phyloP scores from a whole-genome alignment of 1,140 invertebrate species.

The Procambarus clarkii region DNA sequence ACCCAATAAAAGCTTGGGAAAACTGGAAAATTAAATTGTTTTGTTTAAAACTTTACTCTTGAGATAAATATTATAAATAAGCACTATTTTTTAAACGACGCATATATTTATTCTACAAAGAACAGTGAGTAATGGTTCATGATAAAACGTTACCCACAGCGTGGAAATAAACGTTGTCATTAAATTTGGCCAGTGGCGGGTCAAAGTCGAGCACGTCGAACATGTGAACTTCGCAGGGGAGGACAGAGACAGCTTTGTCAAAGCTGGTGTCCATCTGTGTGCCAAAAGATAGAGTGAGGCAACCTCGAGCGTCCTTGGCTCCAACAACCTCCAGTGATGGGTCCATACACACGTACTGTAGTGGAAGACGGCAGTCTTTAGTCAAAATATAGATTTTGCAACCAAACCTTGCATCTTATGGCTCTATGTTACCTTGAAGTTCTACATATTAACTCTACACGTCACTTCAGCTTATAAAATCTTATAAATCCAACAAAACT shows the following conservation, averaged over 20 bases:
- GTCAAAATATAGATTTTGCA: no score
- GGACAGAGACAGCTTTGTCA: not conserved
- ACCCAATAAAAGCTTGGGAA: no score
- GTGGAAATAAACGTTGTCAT: slow-evolving; percentile 16
- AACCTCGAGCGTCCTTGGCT: not conserved
- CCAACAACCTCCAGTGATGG: slow-evolving; percentile 1
- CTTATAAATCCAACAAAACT: no score
- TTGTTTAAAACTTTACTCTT: no score
- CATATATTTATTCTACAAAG: no score
- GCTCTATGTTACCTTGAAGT: no score
- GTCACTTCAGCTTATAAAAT: no score
- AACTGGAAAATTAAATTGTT: no score
- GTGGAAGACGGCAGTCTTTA: not conserved
- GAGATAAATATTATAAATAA: no score
- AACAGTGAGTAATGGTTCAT: not conserved
- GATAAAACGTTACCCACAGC: not conserved
- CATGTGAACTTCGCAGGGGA: slow-evolving; percentile 47
- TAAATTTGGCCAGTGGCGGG: not conserved
- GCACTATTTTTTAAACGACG: no score
- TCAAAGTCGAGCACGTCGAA: slow-evolving; percentile 29
- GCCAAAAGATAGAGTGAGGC: slow-evolving; percentile 39
- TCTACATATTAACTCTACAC: no score
- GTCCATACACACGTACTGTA: slow-evolving; percentile 39
- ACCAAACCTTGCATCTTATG: no score
- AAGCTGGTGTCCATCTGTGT: slow-evolving; percentile 6